These are phyloP conservation scores for Mandrillus leucophaeus DNA, from an alignment of 2,113 vertebrate species.

Conservation along the genomic window DNA sequence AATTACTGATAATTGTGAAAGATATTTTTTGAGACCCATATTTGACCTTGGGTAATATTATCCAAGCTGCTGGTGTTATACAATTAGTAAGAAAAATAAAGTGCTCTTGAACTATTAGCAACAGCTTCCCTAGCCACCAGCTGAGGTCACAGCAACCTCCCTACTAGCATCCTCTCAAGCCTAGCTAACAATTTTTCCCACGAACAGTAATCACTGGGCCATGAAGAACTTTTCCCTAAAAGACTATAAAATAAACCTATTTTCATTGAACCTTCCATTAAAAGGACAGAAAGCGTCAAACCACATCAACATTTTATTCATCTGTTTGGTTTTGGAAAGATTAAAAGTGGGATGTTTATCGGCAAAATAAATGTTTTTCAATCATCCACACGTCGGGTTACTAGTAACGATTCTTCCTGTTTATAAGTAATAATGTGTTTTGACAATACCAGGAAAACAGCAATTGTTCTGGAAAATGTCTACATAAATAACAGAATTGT, in stretches of 20 bases:
- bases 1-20: neutral
- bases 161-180: neutral
- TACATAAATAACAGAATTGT: neutral
- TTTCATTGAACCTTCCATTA: constrained; percentile 2
- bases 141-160: neutral
- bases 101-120: neutral
- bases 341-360: constrained; percentile 8
- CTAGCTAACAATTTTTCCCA: neutral
- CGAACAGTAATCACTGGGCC: neutral
- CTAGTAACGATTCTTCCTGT: neutral
- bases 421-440: constrained; percentile 43
- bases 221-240: neutral
- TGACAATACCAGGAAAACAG: constrained; percentile 8
- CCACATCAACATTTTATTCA: constrained; percentile 24
- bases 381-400: constrained; percentile 35
- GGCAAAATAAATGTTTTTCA: constrained; percentile 7
- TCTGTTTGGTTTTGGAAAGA: constrained; percentile 18
- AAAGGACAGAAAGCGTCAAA: constrained; percentile 1
- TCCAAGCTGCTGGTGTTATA: neutral
- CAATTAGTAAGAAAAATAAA: neutral
- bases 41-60: constrained; percentile 12
- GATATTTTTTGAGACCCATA: neutral
- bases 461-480: constrained; percentile 28
- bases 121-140: neutral
- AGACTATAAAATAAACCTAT: neutral